phyloP scores from a whole-genome alignment of 2,113 vertebrate species.

The Gymnorhina tibicen region DNA sequence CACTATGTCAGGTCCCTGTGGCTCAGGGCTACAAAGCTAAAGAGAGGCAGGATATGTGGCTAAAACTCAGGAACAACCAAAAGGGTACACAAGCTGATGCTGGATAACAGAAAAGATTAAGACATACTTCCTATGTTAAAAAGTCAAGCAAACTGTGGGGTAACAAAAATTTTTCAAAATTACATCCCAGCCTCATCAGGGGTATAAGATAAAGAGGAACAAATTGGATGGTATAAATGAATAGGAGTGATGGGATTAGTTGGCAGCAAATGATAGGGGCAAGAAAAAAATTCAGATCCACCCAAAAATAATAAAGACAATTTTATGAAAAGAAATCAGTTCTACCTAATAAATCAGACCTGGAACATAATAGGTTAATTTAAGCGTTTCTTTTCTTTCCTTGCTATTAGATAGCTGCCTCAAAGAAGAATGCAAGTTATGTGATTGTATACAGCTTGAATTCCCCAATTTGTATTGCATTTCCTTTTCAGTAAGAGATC shows the following conservation, averaged over 20 bases:
- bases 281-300: not conserved
- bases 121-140: not conserved
- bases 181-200: not conserved
- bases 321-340: not conserved
- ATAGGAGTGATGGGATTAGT: not conserved
- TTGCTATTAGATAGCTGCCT: conserved; percentile 10
- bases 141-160: not conserved
- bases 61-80: not conserved
- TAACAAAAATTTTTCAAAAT: not conserved
- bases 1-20: not conserved
- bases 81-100: not conserved
- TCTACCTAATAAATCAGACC: not conserved
- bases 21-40: not conserved
- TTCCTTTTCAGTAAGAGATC: conserved; percentile 56
- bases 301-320: not conserved
- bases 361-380: conserved; percentile 14
- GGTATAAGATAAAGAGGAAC: not conserved
- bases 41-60: not conserved
- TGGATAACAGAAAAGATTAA: not conserved
- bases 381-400: conserved; percentile 5
- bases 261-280: not conserved
- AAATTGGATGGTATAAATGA: not conserved
- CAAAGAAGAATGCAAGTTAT: conserved; percentile 56
- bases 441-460: conserved; percentile 39
- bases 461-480: conserved; percentile 56